These are phyloP conservation scores for Gobius niger DNA, from an alignment of 2,113 vertebrate species.

Conservation along the genomic window DNA sequence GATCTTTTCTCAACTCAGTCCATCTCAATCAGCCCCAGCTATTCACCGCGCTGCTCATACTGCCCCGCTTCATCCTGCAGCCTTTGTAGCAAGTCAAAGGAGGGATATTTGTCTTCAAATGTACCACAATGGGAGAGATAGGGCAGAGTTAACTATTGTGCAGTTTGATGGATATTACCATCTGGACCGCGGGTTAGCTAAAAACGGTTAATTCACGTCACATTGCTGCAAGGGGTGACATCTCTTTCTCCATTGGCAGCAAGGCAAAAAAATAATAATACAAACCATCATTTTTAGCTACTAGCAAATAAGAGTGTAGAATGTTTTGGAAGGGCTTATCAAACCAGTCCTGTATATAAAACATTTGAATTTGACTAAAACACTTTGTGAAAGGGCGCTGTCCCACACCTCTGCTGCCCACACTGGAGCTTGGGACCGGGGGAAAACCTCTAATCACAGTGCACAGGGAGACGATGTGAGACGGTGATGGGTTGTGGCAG, in stretches of 20 bases:
- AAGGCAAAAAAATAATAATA: too few relatives aligned
- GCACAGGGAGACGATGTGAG: neutral
- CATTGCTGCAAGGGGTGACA: neutral
- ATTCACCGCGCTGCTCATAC: slow-evolving; percentile 36
- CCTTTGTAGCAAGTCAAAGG: slow-evolving; percentile 48
- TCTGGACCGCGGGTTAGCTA: slow-evolving; percentile 52
- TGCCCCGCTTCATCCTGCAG: slow-evolving; percentile 10
- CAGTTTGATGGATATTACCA: slow-evolving; percentile 67
- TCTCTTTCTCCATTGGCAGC: neutral
- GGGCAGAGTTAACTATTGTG: slow-evolving; percentile 6
- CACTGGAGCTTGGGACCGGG: neutral
- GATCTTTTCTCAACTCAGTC: slow-evolving; percentile 37
- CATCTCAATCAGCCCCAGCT: slow-evolving; percentile 62
- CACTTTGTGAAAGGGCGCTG: slow-evolving; percentile 5
- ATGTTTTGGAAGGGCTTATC: too few relatives aligned
- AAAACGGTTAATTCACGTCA: neutral
- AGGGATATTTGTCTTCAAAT: slow-evolving; percentile 61
- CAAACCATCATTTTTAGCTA: too few relatives aligned
- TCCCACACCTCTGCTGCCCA: slow-evolving; percentile 9
- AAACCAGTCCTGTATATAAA: too few relatives aligned
- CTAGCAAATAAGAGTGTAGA: too few relatives aligned
- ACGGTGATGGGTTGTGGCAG: neutral
- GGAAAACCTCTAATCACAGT: neutral
- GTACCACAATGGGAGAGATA: slow-evolving; percentile 37
- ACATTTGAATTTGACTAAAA: too few relatives aligned